Conservation (phyloP, 2,888 invertebrate genomes). For the Erebia palarica region DNA sequence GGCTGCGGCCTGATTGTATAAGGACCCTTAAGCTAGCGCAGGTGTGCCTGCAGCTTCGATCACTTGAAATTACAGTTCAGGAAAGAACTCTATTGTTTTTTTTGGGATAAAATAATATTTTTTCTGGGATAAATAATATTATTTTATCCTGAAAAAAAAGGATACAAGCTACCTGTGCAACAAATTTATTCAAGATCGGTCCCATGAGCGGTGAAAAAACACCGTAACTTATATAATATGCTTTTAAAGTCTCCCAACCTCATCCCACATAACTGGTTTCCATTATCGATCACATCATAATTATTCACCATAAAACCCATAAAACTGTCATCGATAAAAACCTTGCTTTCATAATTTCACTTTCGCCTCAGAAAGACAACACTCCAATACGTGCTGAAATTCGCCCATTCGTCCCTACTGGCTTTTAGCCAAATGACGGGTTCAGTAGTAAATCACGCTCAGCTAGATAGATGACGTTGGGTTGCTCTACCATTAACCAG, state of each 20-base stretch:
- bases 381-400: constrained; percentile 5
- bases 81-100: too few relatives aligned
- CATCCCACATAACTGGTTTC: background rate
- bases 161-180: too few relatives aligned
- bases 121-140: too few relatives aligned
- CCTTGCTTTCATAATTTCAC: background rate
- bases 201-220: too few relatives aligned
- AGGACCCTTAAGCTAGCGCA: too few relatives aligned
- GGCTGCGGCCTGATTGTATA: too few relatives aligned
- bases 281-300: background rate
- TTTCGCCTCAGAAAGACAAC: constrained; percentile 8
- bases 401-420: constrained; percentile 3
- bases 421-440: constrained; percentile 20
- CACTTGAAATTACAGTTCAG: too few relatives aligned
- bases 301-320: background rate
- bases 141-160: too few relatives aligned
- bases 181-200: too few relatives aligned
- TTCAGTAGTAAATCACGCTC: constrained; percentile 14
- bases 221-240: too few relatives aligned
- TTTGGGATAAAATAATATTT: too few relatives aligned
- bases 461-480: constrained; percentile 10
- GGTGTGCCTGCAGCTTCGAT: too few relatives aligned
- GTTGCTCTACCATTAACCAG: background rate
- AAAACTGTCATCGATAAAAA: constrained; percentile 4
- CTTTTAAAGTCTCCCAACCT: background rate